A percentile compares a stretch with the other conserved stretches of the same genome.
These are phyloP conservation scores for Trichomycterus rosablanca DNA, from an alignment of 2,113 vertebrate species.

Conservation along the genomic window DNA sequence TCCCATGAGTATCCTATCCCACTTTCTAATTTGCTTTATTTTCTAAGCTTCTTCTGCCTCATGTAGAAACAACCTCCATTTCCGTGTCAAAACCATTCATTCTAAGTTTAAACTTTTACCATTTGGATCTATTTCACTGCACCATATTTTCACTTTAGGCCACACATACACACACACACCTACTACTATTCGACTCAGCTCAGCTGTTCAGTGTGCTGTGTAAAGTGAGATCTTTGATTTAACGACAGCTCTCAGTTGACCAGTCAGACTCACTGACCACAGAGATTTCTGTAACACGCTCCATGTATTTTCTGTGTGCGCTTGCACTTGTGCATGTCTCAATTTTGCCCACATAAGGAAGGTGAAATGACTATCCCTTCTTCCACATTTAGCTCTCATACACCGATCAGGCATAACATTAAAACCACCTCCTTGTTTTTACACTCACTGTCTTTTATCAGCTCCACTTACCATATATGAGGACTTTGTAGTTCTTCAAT, in stretches of 20 bases:
- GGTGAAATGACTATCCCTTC: conserved; percentile 14
- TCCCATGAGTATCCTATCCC: conserved; percentile 51
- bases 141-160: conserved; percentile 41
- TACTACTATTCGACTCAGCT: conserved; percentile 32
- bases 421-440: too few species aligned
- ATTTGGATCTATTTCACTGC: conserved; percentile 17
- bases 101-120: too few species aligned
- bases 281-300: conserved; percentile 25
- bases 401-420: too few species aligned
- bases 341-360: too few species aligned
- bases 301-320: not conserved
- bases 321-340: conserved; percentile 7
- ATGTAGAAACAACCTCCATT: not conserved
- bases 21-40: conserved; percentile 34
- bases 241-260: conserved; percentile 34
- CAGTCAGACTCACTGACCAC: conserved; percentile 19
- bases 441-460: too few species aligned
- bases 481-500: too few species aligned
- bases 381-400: conserved; percentile 5
- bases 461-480: too few species aligned
- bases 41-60: conserved; percentile 42
- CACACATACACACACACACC: conserved; percentile 29
- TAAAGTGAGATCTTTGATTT: conserved; percentile 31
- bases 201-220: conserved; percentile 30
- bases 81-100: too few species aligned